Conservation (phyloP, 1,140 invertebrate genomes). For the Dendroctonus valens region DNA sequence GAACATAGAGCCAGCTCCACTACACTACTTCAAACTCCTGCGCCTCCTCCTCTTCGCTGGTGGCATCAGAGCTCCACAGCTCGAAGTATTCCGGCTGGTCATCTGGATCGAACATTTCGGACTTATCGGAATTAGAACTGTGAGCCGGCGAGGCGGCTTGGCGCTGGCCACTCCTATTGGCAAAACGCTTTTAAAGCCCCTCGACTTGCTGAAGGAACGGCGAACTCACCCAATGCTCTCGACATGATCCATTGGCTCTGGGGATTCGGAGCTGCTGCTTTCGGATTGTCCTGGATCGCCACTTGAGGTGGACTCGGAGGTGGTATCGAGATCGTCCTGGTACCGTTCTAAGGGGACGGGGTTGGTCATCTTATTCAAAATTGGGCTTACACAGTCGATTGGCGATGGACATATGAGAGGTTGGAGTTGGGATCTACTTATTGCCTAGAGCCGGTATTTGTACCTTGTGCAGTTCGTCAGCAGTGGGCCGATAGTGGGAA, state of each 20-base stretch:
- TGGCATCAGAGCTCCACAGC: slow-evolving; percentile 15
- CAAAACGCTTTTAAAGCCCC: background rate
- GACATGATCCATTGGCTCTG: slow-evolving; percentile 18
- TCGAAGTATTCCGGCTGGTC: slow-evolving; percentile 12
- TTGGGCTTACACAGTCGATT: too few relatives aligned
- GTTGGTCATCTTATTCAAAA: too few relatives aligned
- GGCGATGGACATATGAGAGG: too few relatives aligned
- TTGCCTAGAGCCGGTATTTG: too few relatives aligned
- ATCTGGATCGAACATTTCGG: slow-evolving; percentile 20
- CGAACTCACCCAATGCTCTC: background rate
- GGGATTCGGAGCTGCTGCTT: background rate
- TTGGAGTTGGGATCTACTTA: too few relatives aligned
- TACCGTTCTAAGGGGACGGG: too few relatives aligned
- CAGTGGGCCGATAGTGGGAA: too few relatives aligned
- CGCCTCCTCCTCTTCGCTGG: slow-evolving; percentile 16
- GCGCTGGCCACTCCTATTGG: background rate
- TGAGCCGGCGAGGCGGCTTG: background rate
- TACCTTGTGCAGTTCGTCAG: too few relatives aligned
- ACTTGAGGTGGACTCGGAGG: too few relatives aligned
- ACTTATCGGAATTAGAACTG: background rate
- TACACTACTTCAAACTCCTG: background rate
- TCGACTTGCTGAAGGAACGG: background rate
- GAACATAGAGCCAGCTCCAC: background rate
- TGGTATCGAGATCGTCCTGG: too few relatives aligned
- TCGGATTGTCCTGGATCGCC: too few relatives aligned